phyloP scores from a whole-genome alignment of 2,797 vertebrate genomes.

The Rhodeus uyekii region DNA sequence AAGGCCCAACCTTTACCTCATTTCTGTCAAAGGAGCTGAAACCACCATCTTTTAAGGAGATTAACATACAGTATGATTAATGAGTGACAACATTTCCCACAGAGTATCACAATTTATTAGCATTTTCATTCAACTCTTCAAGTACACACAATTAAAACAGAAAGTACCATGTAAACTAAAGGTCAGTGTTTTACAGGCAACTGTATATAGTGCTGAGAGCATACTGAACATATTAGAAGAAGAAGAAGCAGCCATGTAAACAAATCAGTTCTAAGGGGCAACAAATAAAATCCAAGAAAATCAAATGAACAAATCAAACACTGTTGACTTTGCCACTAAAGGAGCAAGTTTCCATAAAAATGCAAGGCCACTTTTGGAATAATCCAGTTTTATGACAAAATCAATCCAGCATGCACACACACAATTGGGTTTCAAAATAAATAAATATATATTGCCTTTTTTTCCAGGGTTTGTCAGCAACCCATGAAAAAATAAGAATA shows the following conservation, averaged over 20 bases:
- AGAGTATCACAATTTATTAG: slow-evolving; percentile 81
- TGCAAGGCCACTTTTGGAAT: slow-evolving; percentile 79
- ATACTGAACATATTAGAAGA: slow-evolving; percentile 58
- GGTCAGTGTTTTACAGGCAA: slow-evolving; percentile 58
- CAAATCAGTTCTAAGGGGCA: slow-evolving; percentile 49
- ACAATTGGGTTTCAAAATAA: slow-evolving; percentile 68
- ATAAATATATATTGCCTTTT: slow-evolving; percentile 52
- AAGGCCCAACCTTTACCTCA: neutral
- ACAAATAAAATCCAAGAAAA: slow-evolving; percentile 34
- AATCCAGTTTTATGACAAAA: slow-evolving; percentile 66
- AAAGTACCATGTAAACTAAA: slow-evolving; percentile 72
- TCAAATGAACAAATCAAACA: slow-evolving; percentile 58
- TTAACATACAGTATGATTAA: neutral
- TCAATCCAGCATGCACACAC: slow-evolving; percentile 78
- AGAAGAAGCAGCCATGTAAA: slow-evolving; percentile 47
- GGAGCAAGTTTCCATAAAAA: slow-evolving; percentile 52
- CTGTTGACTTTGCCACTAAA: slow-evolving; percentile 32
- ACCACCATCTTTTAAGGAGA: neutral
- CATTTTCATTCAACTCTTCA: slow-evolving; percentile 75
- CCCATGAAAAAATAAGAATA: slow-evolving; percentile 36
- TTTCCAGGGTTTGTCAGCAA: slow-evolving; percentile 34
- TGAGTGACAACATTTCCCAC: slow-evolving; percentile 57
- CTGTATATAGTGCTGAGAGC: slow-evolving; percentile 46
- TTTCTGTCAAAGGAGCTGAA: neutral
- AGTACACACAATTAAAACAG: slow-evolving; percentile 78